A percentile compares a stretch with the other conserved stretches of the same genome.
Evolutionary conservation across 2,888 invertebrate genomes (phyloP).

Genomic region (Phaonia tiefii): DNA sequence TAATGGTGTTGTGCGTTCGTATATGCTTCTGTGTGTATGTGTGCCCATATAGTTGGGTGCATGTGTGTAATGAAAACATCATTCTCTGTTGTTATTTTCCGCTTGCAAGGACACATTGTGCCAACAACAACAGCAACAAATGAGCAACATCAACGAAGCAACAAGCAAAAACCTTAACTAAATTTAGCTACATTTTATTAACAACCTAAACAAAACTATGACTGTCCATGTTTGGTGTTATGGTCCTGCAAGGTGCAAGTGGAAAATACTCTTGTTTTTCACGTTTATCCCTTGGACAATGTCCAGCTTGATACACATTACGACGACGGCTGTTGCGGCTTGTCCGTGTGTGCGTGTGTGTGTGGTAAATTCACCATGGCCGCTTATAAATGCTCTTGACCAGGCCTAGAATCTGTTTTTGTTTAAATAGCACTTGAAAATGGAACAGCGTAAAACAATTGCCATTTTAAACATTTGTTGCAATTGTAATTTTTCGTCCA

Average conservation of each 20-base stretch:
- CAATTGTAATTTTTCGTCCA: conserved; percentile 51
- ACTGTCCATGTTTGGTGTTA: too few relatives aligned
- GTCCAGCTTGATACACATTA: conserved; percentile 21
- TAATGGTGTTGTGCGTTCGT: conserved; percentile 19
- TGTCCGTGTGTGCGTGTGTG: conserved; percentile 14
- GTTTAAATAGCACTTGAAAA: conserved; percentile 60
- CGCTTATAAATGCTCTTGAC: conserved; percentile 39
- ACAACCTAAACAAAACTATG: conserved; percentile 61
- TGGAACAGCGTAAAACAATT: conserved; percentile 54
- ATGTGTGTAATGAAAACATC: conserved; percentile 58
- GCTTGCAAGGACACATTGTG: conserved; percentile 52
- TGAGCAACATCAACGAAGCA: conserved; percentile 30
- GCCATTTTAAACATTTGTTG: conserved; percentile 63
- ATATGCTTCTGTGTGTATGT: conserved; percentile 10
- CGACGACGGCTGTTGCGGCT: background rate
- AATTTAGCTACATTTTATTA: conserved; percentile 62
- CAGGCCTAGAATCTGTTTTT: conserved; percentile 36
- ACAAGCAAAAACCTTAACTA: conserved; percentile 20
- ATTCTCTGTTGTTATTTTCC: conserved; percentile 62
- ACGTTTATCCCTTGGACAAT: conserved; percentile 38
- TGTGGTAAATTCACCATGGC: background rate
- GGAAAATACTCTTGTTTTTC: conserved; percentile 33
- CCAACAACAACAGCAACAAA: background rate
- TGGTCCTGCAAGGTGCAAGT: background rate
- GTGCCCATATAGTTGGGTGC: background rate